Evolutionary conservation across 2,797 vertebrate species (phyloP).

Genomic region (Amphiprion clarkii): DNA sequence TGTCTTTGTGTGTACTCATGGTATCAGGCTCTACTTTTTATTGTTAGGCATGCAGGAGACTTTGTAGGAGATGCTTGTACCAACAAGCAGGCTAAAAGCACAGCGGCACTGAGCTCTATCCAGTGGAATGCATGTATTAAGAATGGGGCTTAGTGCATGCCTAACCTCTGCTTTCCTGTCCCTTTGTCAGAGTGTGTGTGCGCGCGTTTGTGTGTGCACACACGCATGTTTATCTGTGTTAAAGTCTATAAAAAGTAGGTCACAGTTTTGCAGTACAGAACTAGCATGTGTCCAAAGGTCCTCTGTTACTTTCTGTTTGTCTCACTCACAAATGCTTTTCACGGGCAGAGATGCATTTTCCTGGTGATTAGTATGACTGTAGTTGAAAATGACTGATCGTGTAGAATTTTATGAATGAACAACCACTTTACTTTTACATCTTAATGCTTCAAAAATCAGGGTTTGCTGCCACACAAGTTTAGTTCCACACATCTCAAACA

Average conservation of each 20-base stretch:
- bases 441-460: not conserved
- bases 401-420: not conserved
- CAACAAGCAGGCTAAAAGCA: slow-evolving; percentile 75
- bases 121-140: slow-evolving; percentile 83
- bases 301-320: slow-evolving; percentile 43
- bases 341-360: slow-evolving; percentile 7
- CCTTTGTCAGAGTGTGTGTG: slow-evolving; percentile 67
- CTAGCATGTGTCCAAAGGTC: slow-evolving; percentile 71
- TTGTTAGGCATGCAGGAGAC: slow-evolving; percentile 57
- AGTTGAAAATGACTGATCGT: slow-evolving; percentile 7
- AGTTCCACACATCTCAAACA: not conserved
- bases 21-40: slow-evolving; percentile 34
- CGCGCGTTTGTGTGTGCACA: slow-evolving; percentile 11
- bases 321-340: slow-evolving; percentile 11
- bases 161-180: slow-evolving; percentile 79
- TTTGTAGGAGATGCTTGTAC: slow-evolving; percentile 76
- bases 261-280: slow-evolving; percentile 71
- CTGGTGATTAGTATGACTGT: slow-evolving; percentile 9
- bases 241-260: slow-evolving; percentile 79
- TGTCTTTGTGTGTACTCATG: not conserved
- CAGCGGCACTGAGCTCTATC: slow-evolving; percentile 68
- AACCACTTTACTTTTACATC: not conserved
- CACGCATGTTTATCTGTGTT: slow-evolving; percentile 15
- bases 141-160: slow-evolving; percentile 79
- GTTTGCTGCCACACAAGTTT: not conserved